Base-by-base conservation (phyloP, 2,797 vertebrate species). In the Sebastes steindachneri region DNA sequence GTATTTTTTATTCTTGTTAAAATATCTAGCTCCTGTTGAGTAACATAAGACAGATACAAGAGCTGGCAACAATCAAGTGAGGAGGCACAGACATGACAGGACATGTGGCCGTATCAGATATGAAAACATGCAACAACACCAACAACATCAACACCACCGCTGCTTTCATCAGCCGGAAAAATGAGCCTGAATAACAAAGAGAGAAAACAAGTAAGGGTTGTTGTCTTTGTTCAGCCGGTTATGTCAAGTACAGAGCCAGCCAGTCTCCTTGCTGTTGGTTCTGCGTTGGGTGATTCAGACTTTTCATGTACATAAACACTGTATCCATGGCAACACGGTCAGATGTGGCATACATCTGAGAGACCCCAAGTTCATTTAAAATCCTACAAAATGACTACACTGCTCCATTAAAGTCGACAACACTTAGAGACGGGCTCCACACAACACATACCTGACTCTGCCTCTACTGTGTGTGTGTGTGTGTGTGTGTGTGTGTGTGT, bases 41-140 rank as follows among this genome's bases (percentile, higher is more conserved):
- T 29, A 15, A 59, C 23, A 25, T n/a, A 19, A 64, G 19, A 23
- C 15, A 1, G 14, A 64, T 19, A 19, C 12, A 17, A 48, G 54
- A 58, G 9, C 51, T 28, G 15, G 17, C 73, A 65, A 72, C 74
- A 57, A 53, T 37, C n/a, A 9, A 58, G 45, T 29, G 5, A 71
- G 45, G n/a, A 75, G 69, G 48, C 53, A 55, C 1, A 25, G 51
- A 71, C 76, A 28, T 58, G 71, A 78, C 63, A 28, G 23, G 68
- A 83, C 77, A 72, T 35, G 74, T 19, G 60, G 54, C 21, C 21
- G 21, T 35, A 54, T 72, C 35, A 76, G 67, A 67, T 77, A 67
- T 35, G 80, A 82, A 83, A 85, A 82, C 83, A 72, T 35, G 37
- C 12, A 41, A 37, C 35, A 37, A 37, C 35, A 14, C 12, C 35